Evolutionary conservation across 2,113 vertebrate genomes (phyloP).

Genomic region (Sula dactylatra): DNA sequence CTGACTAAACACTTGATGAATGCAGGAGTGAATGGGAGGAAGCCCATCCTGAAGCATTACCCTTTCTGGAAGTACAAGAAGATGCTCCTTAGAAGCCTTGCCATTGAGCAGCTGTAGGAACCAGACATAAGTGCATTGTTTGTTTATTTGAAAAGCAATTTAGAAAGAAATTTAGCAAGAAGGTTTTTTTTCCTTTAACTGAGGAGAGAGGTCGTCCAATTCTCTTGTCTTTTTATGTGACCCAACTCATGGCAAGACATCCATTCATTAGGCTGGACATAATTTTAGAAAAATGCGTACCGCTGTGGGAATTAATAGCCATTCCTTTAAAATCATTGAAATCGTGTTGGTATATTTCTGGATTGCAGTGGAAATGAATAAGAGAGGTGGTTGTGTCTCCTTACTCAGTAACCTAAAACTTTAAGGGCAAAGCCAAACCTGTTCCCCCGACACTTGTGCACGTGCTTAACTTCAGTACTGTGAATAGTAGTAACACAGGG

Average conservation of each 20-base stretch:
- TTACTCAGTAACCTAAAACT: background rate
- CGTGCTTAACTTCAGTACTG: background rate
- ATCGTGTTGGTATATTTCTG: background rate
- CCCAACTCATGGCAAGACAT: background rate
- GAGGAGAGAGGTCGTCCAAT: background rate
- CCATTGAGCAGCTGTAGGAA: background rate
- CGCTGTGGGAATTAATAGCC: background rate
- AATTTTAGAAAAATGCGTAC: background rate
- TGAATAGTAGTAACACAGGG: background rate
- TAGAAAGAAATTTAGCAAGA: background rate
- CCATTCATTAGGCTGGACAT: background rate
- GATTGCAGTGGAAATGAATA: background rate
- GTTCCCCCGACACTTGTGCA: background rate
- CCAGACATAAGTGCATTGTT: background rate
- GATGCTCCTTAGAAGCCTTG: background rate
- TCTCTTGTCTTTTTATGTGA: background rate
- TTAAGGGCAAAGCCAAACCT: background rate
- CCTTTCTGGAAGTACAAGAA: background rate
- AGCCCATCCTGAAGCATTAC: background rate
- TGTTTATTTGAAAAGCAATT: background rate
- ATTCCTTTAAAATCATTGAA: background rate
- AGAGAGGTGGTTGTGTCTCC: background rate
- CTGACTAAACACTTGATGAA: background rate
- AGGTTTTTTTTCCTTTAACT: background rate
- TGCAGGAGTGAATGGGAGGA: background rate